Base-by-base conservation (phyloP, 2,113 vertebrate genomes). In the Syrrhaptes paradoxus region DNA sequence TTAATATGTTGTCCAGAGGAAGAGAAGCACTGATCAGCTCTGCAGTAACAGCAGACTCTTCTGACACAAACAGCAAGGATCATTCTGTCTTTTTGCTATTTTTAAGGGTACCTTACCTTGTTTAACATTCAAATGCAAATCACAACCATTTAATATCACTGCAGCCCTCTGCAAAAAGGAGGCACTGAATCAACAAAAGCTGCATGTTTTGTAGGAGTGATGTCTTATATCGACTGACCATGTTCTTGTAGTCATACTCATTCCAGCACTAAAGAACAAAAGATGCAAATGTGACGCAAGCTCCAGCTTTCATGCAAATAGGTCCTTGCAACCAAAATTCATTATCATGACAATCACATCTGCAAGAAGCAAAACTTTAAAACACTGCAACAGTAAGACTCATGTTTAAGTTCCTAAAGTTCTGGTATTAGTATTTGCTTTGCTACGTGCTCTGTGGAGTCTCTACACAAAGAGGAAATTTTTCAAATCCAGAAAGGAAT, bases 101-200 rank as follows among this genome's bases (percentile, higher is more conserved):
- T 96, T 94, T 90, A 90, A 89, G 75, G 34, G 57, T 94, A 87
- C 46, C 87, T 96, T 95, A 94, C 83, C 91, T 97, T 78, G 70
- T 94, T 95, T 84, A 89, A 85, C 46, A 90, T 90, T 96, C 87
- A 93, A 86, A 91, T 87, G 89, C 51, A 97, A 96, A 97, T 85
- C 41, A 84, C 58, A 76, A 58, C 41, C 61, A 85, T 87, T 96
- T 93, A 93, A 81, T 74, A 74, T 58, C 52, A 95, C 32, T 12
- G 66, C 26, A 72, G 49, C 32, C 83, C 89, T 93, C 61, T 61
- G 36, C 36, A 91, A 89, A 83, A 71, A 68, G 76, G 28, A 58
- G 80, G 57, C 43, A 81, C 21, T 75, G 68, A 90, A 82, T 92
- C n/a, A 36, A 85, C 63, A 93, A 66, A 93, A 90, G 51, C 62